Percentiles rank a stretch among this genome's conserved stretches.
Conservation (phyloP, 2,888 invertebrate species). For the Volucella bombylans region DNA sequence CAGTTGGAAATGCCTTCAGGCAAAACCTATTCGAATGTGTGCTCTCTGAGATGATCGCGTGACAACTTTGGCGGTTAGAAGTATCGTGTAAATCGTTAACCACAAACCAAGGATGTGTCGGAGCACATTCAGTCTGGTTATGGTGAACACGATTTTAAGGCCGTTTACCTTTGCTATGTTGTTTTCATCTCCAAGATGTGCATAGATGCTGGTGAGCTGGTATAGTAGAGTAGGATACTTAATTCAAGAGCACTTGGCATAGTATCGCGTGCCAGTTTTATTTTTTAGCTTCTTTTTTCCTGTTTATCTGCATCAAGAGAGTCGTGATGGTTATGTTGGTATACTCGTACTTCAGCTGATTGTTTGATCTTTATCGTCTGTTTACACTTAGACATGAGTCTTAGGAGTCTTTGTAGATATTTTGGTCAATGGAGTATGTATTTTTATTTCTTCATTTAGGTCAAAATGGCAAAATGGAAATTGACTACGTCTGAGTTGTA, state of each 20-base stretch:
- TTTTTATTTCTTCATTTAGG: too few relatives aligned
- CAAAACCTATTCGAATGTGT: neutral
- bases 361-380: too few relatives aligned
- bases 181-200: slow-evolving; percentile 16
- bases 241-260: neutral
- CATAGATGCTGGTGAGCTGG: neutral
- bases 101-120: slow-evolving; percentile 17
- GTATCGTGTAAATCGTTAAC: slow-evolving; percentile 5
- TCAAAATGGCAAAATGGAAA: too few relatives aligned
- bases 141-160: slow-evolving; percentile 12
- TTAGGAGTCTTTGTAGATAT: too few relatives aligned
- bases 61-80: slow-evolving; percentile 14
- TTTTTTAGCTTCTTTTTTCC: neutral
- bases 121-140: neutral
- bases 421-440: too few relatives aligned
- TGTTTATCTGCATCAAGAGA: too few relatives aligned
- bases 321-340: too few relatives aligned
- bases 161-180: slow-evolving; percentile 28
- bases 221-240: slow-evolving; percentile 1
- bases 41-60: slow-evolving; percentile 8
- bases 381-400: too few relatives aligned
- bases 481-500: too few relatives aligned
- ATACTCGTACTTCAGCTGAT: too few relatives aligned
- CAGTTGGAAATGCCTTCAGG: neutral
- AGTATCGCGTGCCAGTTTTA: slow-evolving; percentile 11